phyloP scores from a whole-genome alignment of 2,797 vertebrate species.

The Clarias platycephalus region DNA sequence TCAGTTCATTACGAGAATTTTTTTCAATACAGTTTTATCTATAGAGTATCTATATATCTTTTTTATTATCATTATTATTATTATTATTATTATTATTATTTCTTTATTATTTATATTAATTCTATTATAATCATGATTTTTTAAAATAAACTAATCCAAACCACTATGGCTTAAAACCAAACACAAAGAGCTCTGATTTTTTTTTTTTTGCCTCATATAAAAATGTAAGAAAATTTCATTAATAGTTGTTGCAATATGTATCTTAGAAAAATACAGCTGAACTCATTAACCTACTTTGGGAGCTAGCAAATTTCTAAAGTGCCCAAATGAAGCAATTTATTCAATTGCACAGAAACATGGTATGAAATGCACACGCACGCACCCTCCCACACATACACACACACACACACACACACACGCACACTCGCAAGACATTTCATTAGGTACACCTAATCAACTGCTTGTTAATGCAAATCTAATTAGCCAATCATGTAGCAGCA shows the following conservation, averaged over 20 bases:
- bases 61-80: too few species aligned
- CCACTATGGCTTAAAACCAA: neutral
- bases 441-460: too few species aligned
- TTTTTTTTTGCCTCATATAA: neutral
- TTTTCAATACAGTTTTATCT: neutral
- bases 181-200: neutral
- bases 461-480: too few species aligned
- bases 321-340: neutral
- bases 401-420: too few species aligned
- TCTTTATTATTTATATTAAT: too few species aligned
- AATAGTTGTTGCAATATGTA: neutral
- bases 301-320: neutral
- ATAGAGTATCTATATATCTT: neutral
- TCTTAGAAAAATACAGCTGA: neutral
- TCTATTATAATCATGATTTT: too few species aligned
- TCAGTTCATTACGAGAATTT: neutral
- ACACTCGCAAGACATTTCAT: too few species aligned
- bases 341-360: neutral
- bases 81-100: too few species aligned
- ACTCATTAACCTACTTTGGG: neutral
- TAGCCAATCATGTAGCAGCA: too few species aligned
- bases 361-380: neutral
- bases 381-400: neutral
- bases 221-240: neutral
- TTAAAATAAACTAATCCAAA: neutral